Evolutionary conservation across 1,140 invertebrate genomes (phyloP).

Genomic region (Procambarus clarkii): DNA sequence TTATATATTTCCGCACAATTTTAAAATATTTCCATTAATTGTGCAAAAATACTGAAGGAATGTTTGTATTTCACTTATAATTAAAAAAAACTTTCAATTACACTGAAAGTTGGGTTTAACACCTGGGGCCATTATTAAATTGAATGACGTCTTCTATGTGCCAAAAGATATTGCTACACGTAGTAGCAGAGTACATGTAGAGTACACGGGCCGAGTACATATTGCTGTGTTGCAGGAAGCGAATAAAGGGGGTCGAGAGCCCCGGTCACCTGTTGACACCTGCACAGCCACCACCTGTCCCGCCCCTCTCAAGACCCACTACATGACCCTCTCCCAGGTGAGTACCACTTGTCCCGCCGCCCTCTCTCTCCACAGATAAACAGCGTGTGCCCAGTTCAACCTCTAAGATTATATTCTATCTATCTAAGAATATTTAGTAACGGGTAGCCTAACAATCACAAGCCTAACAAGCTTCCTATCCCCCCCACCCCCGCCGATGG

Average conservation of each 20-base stretch:
- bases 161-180: no score
- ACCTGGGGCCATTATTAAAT: no score
- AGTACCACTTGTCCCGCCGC: not conserved
- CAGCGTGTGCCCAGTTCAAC: not conserved
- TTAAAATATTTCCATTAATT: no score
- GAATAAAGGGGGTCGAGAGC: not conserved
- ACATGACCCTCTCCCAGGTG: not conserved
- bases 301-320: not conserved
- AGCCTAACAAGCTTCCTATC: not conserved
- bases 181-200: no score
- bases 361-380: not conserved
- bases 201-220: no score
- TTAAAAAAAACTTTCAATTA: no score
- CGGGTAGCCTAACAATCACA: not conserved
- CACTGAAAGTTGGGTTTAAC: no score
- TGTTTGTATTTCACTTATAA: no score
- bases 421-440: not conserved
- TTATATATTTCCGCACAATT: no score
- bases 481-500: not conserved
- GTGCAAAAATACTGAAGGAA: no score
- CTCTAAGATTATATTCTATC: not conserved
- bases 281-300: not conserved
- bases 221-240: not conserved
- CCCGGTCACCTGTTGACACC: not conserved
- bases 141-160: no score